These are phyloP conservation scores for Bagarius yarrelli DNA, from an alignment of 2,113 vertebrate genomes.

Conservation along the genomic window DNA sequence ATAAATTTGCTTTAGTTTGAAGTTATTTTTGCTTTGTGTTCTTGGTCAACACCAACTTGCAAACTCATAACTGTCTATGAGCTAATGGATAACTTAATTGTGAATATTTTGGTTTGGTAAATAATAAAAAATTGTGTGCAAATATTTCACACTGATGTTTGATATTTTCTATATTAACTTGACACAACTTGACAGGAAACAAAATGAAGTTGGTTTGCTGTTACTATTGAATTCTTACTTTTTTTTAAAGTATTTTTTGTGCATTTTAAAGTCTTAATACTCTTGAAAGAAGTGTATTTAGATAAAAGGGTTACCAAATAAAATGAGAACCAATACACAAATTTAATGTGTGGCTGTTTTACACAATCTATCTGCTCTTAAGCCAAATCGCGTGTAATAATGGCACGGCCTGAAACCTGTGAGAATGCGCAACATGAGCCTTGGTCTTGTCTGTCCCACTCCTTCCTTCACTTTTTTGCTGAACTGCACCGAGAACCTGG, in stretches of 20 bases:
- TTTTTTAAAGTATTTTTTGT: too few relatives aligned
- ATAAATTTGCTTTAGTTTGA: background rate
- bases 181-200: too few relatives aligned
- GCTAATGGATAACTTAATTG: background rate
- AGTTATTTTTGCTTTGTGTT: background rate
- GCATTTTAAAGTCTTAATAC: too few relatives aligned
- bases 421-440: conserved; percentile 63
- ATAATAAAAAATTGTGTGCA: background rate
- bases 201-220: too few relatives aligned
- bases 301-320: background rate
- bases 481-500: conserved; percentile 41
- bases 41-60: background rate
- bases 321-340: background rate
- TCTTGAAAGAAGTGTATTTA: too few relatives aligned
- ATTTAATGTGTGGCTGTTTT: background rate
- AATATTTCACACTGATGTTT: background rate
- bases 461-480: conserved; percentile 42
- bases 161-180: background rate
- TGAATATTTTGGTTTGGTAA: background rate
- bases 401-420: conserved; percentile 59
- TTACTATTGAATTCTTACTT: too few relatives aligned
- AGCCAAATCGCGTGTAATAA: conserved; percentile 6
- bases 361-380: background rate
- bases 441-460: conserved; percentile 3
- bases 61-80: background rate